Conservation (phyloP, 2,888 invertebrate species). For the Plutella xylostella region DNA sequence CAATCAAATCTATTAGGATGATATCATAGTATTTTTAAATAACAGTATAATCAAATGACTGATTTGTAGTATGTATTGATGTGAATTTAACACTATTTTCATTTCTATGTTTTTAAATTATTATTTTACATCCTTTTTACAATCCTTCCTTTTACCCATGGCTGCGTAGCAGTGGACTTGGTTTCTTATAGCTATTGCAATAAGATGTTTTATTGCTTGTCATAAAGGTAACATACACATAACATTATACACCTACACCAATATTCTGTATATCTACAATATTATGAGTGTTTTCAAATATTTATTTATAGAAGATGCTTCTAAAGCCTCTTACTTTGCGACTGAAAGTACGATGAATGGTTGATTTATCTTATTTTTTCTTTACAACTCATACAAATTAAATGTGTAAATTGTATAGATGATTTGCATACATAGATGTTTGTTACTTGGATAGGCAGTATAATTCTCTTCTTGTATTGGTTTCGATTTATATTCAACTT, state of each 20-base stretch:
- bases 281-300: constrained; percentile 29
- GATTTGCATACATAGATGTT: constrained; percentile 61
- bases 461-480: constrained; percentile 32
- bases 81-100: no score
- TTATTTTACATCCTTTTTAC: not conserved
- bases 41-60: no score
- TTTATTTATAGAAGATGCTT: constrained; percentile 41
- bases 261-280: constrained; percentile 30
- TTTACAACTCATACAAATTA: constrained; percentile 30
- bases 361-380: constrained; percentile 24
- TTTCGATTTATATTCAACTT: constrained; percentile 16
- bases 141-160: constrained; percentile 27
- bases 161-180: constrained; percentile 68
- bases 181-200: constrained; percentile 60
- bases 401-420: constrained; percentile 62
- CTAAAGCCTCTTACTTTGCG: constrained; percentile 46
- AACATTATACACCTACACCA: constrained; percentile 27
- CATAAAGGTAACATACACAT: constrained; percentile 50
- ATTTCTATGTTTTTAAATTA: not conserved
- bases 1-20: not conserved
- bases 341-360: constrained; percentile 36
- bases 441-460: constrained; percentile 59
- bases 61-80: not conserved
- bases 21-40: not conserved
- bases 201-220: constrained; percentile 53